Percentiles rank a stretch among this genome's conserved stretches.
Conservation (phyloP, 2,797 vertebrate species). For the Pseudomugil tenellus region DNA sequence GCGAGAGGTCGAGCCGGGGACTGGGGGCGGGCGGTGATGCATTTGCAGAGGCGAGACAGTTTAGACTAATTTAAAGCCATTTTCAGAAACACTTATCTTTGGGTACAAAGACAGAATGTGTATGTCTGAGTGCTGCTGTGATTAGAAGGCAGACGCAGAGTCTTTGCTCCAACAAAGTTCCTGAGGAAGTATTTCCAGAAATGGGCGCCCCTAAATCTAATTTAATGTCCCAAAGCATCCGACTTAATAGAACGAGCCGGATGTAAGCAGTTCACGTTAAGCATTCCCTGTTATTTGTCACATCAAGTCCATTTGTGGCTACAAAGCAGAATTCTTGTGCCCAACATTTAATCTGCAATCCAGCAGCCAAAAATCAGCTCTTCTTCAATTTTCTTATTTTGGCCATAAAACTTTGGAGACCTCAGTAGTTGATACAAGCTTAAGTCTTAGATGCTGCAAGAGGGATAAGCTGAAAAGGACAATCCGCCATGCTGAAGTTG, state of each 20-base stretch:
- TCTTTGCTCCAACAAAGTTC: neutral
- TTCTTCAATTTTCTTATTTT: slow-evolving; percentile 1
- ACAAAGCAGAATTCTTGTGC: slow-evolving; percentile 24
- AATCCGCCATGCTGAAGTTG: slow-evolving; percentile 21
- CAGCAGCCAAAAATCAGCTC: slow-evolving; percentile 1
- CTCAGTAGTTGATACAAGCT: neutral
- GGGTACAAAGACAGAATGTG: neutral
- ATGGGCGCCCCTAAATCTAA: neutral
- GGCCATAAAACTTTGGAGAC: neutral
- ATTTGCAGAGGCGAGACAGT: slow-evolving; percentile 25
- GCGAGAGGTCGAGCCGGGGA: slow-evolving; percentile 36
- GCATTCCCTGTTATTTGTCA: slow-evolving; percentile 3
- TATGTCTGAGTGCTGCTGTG: neutral
- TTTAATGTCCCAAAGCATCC: neutral
- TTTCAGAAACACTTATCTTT: slow-evolving; percentile 15
- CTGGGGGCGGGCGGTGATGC: slow-evolving; percentile 26
- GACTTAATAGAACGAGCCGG: neutral
- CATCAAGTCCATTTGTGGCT: neutral
- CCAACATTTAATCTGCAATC: slow-evolving; percentile 24
- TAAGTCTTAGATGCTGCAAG: neutral
- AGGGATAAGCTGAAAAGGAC: slow-evolving; percentile 16
- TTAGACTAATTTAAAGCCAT: slow-evolving; percentile 32
- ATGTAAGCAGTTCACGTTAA: neutral
- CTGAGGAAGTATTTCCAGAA: neutral
- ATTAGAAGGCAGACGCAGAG: neutral